Conservation (phyloP, 2,888 invertebrate species). For the Coenonympha arcania region DNA sequence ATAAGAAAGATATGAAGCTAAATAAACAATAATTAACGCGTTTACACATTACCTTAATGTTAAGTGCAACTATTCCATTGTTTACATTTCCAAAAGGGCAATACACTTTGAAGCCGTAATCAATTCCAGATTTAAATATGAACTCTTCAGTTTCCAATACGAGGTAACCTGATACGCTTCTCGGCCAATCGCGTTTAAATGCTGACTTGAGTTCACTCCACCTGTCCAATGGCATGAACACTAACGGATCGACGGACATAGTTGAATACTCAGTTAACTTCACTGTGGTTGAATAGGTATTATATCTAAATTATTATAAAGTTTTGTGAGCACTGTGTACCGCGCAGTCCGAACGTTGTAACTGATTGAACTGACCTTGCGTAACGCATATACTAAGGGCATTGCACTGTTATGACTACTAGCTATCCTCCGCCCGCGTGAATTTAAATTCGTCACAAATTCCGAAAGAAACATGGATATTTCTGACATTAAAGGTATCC, state of each 20-base stretch:
- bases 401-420: too few species aligned
- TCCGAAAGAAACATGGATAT: too few species aligned
- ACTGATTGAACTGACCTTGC: background rate
- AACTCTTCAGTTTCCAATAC: conserved; percentile 28
- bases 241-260: background rate
- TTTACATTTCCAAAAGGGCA: conserved; percentile 36
- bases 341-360: background rate
- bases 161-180: conserved; percentile 32
- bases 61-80: conserved; percentile 41
- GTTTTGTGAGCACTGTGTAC: too few species aligned
- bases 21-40: too few species aligned
- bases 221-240: background rate
- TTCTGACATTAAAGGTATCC: too few species aligned
- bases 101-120: conserved; percentile 34
- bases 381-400: background rate
- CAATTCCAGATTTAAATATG: conserved; percentile 29
- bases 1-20: too few species aligned
- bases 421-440: too few species aligned
- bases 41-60: conserved; percentile 44
- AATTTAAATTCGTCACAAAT: too few species aligned
- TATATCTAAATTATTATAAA: too few species aligned
- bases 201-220: conserved; percentile 1
- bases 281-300: too few species aligned
- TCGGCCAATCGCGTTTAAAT: conserved; percentile 29
- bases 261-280: too few species aligned